A percentile compares a stretch with the other conserved stretches of the same genome.
These are phyloP conservation scores for Phrynocephalus vlangalii DNA, from an alignment of 2,797 vertebrate species.

Conservation along the genomic window DNA sequence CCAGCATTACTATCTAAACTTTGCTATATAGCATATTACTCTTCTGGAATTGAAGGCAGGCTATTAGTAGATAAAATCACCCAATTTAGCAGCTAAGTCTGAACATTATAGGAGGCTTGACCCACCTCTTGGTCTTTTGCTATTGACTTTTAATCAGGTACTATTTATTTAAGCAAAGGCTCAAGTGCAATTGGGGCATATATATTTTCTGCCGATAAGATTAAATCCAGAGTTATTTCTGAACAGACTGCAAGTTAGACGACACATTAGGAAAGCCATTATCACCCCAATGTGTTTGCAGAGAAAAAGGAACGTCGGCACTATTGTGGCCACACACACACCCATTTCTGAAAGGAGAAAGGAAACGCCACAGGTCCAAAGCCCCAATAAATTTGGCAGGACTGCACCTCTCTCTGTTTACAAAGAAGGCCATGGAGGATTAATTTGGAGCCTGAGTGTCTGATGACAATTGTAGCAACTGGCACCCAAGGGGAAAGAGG, in stretches of 20 bases:
- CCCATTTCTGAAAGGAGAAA: neutral
- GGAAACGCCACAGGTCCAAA: neutral
- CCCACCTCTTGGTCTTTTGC: neutral
- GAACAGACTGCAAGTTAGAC: neutral
- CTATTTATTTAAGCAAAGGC: neutral
- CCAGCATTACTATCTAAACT: neutral
- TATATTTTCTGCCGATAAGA: neutral
- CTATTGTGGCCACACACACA: neutral
- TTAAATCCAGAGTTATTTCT: neutral
- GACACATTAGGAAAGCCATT: constrained; percentile 13
- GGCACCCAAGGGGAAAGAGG: neutral
- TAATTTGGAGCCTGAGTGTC: neutral
- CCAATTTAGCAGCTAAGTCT: neutral
- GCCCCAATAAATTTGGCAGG: neutral
- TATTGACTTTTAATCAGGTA: constrained; percentile 4
- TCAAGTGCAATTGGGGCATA: neutral
- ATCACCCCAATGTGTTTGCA: neutral
- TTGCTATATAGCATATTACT: neutral
- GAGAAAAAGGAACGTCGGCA: neutral
- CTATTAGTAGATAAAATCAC: neutral
- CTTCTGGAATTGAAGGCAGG: neutral
- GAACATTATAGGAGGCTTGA: neutral
- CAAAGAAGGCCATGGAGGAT: neutral
- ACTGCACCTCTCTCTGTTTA: neutral
- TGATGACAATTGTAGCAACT: neutral